Percentiles rank a stretch among this genome's conserved stretches.
Evolutionary conservation across 1,140 invertebrate genomes (phyloP).

Genomic region (Pseudomyrmex gracilis): DNA sequence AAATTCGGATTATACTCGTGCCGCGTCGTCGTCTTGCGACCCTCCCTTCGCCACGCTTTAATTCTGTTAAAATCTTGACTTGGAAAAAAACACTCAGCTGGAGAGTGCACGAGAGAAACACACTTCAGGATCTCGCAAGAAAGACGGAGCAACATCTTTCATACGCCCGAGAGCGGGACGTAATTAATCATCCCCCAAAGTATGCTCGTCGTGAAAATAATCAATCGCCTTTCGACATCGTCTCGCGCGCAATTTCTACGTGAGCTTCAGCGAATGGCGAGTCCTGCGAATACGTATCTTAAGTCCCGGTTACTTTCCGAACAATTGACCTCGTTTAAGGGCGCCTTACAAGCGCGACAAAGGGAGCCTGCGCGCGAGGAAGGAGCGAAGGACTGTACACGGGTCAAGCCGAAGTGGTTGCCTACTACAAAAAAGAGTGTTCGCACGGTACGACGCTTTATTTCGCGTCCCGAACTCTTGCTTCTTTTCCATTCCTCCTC

Average conservation of each 20-base stretch:
- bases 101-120: neutral
- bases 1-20: neutral
- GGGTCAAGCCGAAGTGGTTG: conserved; percentile 66
- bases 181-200: conserved; percentile 23
- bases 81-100: neutral
- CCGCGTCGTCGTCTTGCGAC: neutral
- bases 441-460: conserved; percentile 69
- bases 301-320: conserved; percentile 71
- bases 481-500: conserved; percentile 23
- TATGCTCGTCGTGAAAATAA: conserved; percentile 27
- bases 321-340: conserved; percentile 77
- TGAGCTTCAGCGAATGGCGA: neutral
- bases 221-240: conserved; percentile 1
- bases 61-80: neutral
- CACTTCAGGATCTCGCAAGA: neutral
- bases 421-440: conserved; percentile 65
- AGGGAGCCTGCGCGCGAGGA: conserved; percentile 56
- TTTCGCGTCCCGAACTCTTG: conserved; percentile 58
- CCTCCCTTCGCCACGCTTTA: neutral
- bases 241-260: conserved; percentile 30
- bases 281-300: conserved; percentile 25
- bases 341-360: conserved; percentile 68
- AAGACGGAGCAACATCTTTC: neutral
- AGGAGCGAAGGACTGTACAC: conserved; percentile 53
- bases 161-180: too few relatives aligned